These are phyloP conservation scores for Cromileptes altivelis DNA, from an alignment of 2,113 vertebrate species.

Conservation along the genomic window DNA sequence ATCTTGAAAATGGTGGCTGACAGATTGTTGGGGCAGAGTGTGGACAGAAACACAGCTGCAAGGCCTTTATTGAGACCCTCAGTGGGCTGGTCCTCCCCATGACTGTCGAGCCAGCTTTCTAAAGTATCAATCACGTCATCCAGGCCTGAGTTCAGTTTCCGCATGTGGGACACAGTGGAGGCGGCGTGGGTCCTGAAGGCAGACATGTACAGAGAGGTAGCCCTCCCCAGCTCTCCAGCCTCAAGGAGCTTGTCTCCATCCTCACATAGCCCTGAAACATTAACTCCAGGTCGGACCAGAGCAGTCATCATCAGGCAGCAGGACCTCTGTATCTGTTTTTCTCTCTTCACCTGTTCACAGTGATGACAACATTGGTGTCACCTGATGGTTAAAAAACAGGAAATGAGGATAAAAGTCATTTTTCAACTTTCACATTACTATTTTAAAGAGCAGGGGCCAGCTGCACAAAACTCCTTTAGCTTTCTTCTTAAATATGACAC, in stretches of 20 bases:
- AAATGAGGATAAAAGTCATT: not conserved
- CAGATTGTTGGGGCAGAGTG: slow-evolving; percentile 87
- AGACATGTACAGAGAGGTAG: slow-evolving; percentile 88
- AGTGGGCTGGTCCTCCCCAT: slow-evolving; percentile 70
- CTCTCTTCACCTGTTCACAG: slow-evolving; percentile 27
- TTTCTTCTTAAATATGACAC: too few species aligned
- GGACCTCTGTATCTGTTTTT: not conserved
- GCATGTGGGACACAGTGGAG: slow-evolving; percentile 82
- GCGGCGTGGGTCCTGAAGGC: slow-evolving; percentile 89
- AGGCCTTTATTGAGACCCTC: slow-evolving; percentile 84
- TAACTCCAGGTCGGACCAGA: slow-evolving; percentile 76
- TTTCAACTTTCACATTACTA: not conserved
- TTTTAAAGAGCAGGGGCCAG: not conserved
- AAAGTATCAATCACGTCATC: slow-evolving; percentile 81
- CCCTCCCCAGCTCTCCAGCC: slow-evolving; percentile 76
- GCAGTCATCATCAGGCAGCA: slow-evolving; percentile 70
- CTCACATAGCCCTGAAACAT: slow-evolving; percentile 81
- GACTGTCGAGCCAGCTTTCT: slow-evolving; percentile 87
- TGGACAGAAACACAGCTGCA: slow-evolving; percentile 89
- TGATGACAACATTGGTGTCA: not conserved
- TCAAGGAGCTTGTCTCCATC: slow-evolving; percentile 86
- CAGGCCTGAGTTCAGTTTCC: slow-evolving; percentile 60
- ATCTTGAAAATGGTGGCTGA: slow-evolving; percentile 86
- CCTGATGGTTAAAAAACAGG: not conserved
- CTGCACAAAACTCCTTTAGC: too few species aligned